phyloP scores from a whole-genome alignment of 2,797 vertebrate species.

The Acanthurus lineatus region DNA sequence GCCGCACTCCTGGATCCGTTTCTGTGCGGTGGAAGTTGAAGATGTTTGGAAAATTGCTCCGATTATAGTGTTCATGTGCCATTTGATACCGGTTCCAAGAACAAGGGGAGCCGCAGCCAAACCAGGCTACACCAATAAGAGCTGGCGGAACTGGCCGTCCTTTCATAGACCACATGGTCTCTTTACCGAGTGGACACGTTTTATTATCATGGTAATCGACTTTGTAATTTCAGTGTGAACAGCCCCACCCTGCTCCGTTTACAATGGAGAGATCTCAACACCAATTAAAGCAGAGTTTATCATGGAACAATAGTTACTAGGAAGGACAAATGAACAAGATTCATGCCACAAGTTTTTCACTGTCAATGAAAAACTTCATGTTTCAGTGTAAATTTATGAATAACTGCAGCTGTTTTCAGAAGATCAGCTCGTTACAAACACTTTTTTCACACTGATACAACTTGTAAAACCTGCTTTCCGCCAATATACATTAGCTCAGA shows the following conservation, averaged over 20 bases:
- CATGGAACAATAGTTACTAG: conserved; percentile 49
- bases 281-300: conserved; percentile 58
- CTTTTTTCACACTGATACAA: conserved; percentile 2
- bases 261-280: conserved; percentile 62
- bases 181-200: conserved; percentile 87
- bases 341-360: conserved; percentile 19
- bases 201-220: conserved; percentile 92
- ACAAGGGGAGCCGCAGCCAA: conserved; percentile 90
- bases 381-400: background rate
- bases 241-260: conserved; percentile 65
- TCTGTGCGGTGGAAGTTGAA: conserved; percentile 87
- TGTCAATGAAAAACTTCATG: conserved; percentile 2
- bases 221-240: conserved; percentile 82
- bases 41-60: conserved; percentile 87
- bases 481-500: conserved; percentile 61
- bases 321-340: conserved; percentile 18
- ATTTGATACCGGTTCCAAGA: conserved; percentile 90
- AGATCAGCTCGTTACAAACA: conserved; percentile 26
- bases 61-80: conserved; percentile 91
- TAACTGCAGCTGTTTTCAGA: background rate
- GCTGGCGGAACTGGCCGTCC: conserved; percentile 91
- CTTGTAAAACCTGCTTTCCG: conserved; percentile 31
- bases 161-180: conserved; percentile 92
- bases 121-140: conserved; percentile 89
- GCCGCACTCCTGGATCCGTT: conserved; percentile 81